Evolutionary conservation across 2,888 invertebrate species (phyloP), one percentile per base, ranked within the genome.

Genomic region (Plusia festucae): DNA sequence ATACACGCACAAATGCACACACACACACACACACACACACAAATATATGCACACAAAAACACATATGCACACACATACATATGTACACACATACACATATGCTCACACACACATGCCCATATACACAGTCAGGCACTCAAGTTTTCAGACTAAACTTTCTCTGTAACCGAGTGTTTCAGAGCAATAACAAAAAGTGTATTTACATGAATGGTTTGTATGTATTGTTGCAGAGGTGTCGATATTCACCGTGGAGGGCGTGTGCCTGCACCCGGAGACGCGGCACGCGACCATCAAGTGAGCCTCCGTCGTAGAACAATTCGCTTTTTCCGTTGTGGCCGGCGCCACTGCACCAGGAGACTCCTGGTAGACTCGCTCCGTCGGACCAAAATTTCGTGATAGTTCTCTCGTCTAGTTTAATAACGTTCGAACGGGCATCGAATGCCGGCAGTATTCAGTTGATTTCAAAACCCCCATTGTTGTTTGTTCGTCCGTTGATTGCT

Each of bases 161-260:
- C 24, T 24, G 5, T 24, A 27, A 27, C 3, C 8, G 4, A 24
- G 6, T 24, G 6, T 30, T 30, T 30, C 9, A 7, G 30, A 8
- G 1, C 24, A 2, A 24, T 2, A 5, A 30, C 9, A 30, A 30
- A 30, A 30, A 30, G 30, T 30, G 30, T 30, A 9, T 30, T 34
- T 11, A 13, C 34, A 13, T 13, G 2, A 2, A 11, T 9, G 13
- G 1, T 9, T 34, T 34, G 13, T 53, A 46, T 66, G 2, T 65
- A 60, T 92, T 92, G 90, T 97, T 97, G 51, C 97, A 99, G 99
- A 98, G 95, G 97, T 98, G 88, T 99, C 99, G 86, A 98, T 99
- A 96, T 99, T 98, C 96, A 98, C 97, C 85, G 98, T 99, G 90
- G 98, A 99, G 94, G 99, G 99, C 85, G 97, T 99, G 85, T 97